phyloP scores from a whole-genome alignment of 2,797 vertebrate species.

The Vespertilio murinus region DNA sequence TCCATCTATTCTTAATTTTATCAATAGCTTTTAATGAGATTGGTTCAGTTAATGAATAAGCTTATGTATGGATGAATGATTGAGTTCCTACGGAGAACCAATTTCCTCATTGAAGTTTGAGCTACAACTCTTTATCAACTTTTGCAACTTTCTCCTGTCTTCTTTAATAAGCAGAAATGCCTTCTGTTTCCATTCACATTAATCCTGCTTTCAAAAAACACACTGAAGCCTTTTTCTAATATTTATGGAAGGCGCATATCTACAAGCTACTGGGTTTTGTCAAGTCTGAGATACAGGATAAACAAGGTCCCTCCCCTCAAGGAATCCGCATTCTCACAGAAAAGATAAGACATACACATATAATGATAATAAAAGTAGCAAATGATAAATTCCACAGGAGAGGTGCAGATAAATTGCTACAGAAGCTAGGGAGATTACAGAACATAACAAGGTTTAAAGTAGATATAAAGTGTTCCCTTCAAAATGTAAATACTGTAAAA shows the following conservation, averaged over 20 bases:
- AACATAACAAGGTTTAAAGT: conserved; percentile 32
- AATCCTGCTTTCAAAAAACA: conserved; percentile 4
- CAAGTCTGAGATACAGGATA: conserved; percentile 45
- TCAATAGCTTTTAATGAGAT: not conserved
- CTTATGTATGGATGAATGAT: not conserved
- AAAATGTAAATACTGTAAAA: conserved; percentile 28
- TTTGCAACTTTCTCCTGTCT: not conserved
- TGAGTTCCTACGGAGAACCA: not conserved
- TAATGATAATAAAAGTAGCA: conserved; percentile 30
- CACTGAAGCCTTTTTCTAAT: not conserved
- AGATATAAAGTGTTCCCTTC: conserved; percentile 37
- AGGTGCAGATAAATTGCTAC: conserved; percentile 40
- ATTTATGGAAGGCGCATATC: conserved; percentile 23
- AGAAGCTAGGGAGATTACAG: conserved; percentile 50
- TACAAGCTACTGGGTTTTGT: not conserved
- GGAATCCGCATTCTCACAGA: conserved; percentile 16
- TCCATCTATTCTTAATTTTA: not conserved
- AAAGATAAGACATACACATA: conserved; percentile 56
- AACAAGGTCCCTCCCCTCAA: conserved; percentile 39
- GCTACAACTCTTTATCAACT: not conserved
- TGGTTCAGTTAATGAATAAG: not conserved
- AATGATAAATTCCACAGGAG: conserved; percentile 55
- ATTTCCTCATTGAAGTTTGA: not conserved
- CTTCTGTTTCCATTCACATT: conserved; percentile 9
- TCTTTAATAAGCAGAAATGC: not conserved